Conservation (phyloP, 2,797 vertebrate genomes). For the Sebastes alutus region DNA sequence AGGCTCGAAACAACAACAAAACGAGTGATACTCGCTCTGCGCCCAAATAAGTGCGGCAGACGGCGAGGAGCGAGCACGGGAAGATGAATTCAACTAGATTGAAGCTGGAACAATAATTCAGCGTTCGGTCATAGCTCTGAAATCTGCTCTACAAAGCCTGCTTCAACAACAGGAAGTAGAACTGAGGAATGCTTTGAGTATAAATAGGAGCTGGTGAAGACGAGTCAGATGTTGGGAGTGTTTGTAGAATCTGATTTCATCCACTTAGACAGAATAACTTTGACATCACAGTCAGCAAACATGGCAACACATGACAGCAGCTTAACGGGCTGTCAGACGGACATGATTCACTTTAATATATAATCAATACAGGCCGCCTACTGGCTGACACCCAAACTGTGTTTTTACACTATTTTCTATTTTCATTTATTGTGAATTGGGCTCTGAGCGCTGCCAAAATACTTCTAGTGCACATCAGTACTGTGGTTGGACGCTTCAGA, state of each 20-base stretch:
- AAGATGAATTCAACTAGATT: slow-evolving; percentile 17
- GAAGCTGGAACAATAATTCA: not conserved
- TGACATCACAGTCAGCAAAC: not conserved
- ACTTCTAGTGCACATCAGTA: not conserved
- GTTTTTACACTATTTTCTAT: not conserved
- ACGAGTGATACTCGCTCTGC: slow-evolving; percentile 31
- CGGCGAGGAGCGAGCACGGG: not conserved
- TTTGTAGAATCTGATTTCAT: not conserved
- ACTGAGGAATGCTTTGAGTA: not conserved
- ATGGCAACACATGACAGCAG: not conserved
- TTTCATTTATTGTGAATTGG: not conserved
- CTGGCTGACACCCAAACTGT: not conserved
- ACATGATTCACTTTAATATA: not conserved
- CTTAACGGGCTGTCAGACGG: not conserved
- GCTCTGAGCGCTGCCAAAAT: not conserved
- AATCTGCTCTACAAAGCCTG: slow-evolving; percentile 1
- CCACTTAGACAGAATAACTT: not conserved
- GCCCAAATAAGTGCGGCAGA: slow-evolving; percentile 42
- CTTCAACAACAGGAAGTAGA: not conserved
- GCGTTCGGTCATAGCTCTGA: not conserved
- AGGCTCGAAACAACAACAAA: slow-evolving; percentile 55
- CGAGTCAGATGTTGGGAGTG: not conserved
- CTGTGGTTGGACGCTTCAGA: not conserved
- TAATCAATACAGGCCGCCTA: not conserved
- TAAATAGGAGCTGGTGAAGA: not conserved